Conservation (phyloP, 2,888 invertebrate species). For the Phyllotreta cruciferae region DNA sequence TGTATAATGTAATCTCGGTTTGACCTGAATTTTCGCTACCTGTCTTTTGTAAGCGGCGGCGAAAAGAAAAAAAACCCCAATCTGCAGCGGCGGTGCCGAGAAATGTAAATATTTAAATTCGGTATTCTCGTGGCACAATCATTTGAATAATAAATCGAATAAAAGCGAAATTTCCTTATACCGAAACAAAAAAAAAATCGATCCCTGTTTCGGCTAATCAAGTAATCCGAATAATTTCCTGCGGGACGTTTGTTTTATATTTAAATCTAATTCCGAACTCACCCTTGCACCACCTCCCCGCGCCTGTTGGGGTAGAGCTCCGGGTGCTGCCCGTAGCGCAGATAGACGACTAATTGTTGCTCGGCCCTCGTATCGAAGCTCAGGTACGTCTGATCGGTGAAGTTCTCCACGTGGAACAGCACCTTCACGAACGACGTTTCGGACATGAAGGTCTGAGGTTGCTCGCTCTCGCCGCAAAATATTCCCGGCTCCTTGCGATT, state of each 20-base stretch:
- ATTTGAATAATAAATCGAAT: conserved; percentile 39
- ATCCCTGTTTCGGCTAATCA: conserved; percentile 21
- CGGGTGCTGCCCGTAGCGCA: conserved; percentile 92
- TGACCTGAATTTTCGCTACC: no score
- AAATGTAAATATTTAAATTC: conserved; percentile 42
- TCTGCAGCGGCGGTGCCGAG: conserved; percentile 29
- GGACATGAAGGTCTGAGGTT: conserved; percentile 92
- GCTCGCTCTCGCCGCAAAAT: conserved; percentile 93
- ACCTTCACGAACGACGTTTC: conserved; percentile 93
- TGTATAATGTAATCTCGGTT: no score
- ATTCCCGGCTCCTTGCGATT: conserved; percentile 88
- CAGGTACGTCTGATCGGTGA: conserved; percentile 90
- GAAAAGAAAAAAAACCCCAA: conserved; percentile 19
- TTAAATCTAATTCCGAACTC: conserved; percentile 53
- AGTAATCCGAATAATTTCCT: conserved; percentile 30
- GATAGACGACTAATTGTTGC: conserved; percentile 88
- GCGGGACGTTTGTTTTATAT: conserved; percentile 14
- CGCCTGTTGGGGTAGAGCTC: conserved; percentile 90
- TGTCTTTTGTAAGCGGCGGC: no score
- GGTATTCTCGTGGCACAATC: conserved; percentile 31
- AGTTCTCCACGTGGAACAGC: conserved; percentile 90
- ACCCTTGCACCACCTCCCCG: conserved; percentile 88
- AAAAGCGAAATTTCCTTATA: conserved; percentile 33
- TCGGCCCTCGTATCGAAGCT: conserved; percentile 88
- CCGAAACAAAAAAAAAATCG: conserved; percentile 15